Base-by-base conservation (phyloP, 2,113 vertebrate genomes). In the Morone chrysops region DNA sequence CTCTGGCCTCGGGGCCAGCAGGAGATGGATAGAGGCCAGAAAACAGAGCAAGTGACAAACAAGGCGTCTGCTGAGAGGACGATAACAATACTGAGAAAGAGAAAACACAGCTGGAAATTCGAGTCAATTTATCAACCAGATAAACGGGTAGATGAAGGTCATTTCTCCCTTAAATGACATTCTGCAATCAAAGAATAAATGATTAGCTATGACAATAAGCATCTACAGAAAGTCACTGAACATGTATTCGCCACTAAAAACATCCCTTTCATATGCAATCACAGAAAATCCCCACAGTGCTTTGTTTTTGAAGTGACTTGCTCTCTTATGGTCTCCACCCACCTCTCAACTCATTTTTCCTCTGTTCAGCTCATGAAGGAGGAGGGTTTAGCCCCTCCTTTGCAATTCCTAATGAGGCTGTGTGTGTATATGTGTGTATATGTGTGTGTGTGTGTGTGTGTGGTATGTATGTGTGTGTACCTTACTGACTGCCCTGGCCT, bases 1-100 rank as follows among this genome's bases (percentile, higher is more conserved):
- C 84, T 90, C 83, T 86, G 85, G 75, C 82, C 87, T 84, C 1
- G 5, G 70, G 80, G 87, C 70, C 69, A 63, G 85, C 47, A 72
- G 63, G 81, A 86, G 75, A 72, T 81, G 65, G 82, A 90, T 12
- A 4, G 65, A 82, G 36, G 80, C 84, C 84, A 90, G 75, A 71
- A 60, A 75, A 72, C 5, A 72, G 20, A 75, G 53, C n/a, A 50
- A 75, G 81, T 57, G 78, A 89, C 72, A 81, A 87, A 91, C 81
- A 88, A 82, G 75, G 75, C 50, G 3, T 73, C 78, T 73, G 76
- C 68, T 73, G 66, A 61, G 74, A 51, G 69, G 0, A 66, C 14
- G 5, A 57, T 38, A 12, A 18, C 18, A 77, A n/a, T 38, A 47
- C 17, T 38, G 50, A 76, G n/a, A 79, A 57, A 50, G 13, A 70